Base-by-base conservation (phyloP, 2,797 vertebrate genomes). In the Jordanella pulchra region DNA sequence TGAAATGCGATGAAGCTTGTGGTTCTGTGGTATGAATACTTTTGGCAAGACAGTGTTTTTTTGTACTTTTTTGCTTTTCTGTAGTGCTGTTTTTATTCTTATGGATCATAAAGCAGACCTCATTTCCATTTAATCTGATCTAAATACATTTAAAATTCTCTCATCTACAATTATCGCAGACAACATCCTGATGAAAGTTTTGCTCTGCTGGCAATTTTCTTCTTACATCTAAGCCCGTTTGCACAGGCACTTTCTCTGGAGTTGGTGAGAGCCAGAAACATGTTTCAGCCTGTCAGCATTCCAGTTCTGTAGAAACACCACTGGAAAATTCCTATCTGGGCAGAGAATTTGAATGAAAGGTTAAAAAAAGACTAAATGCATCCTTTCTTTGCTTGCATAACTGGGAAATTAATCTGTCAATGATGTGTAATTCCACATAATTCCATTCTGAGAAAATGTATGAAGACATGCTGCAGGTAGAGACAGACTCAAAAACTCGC, bases 211-310 rank as follows among this genome's bases (percentile, higher is more conserved):
- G 25, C 30, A 23, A 42, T 68, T 73, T 68, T 61, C 14, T 72
- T 56, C 32, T 64, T 67, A 63, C 65, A 63, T 25, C 66, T 67
- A 82, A 85, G 75, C 61, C 51, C 55, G 74, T 86, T 79, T 71
- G 74, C 72, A 86, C 81, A 87, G 65, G 87, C 60, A 63, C 35
- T 77, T 47, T 51, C 68, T 87, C 87, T 87, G 89, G 92, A 91
- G 56, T 85, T 90, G 77, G 86, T 83, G 79, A 81, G 86, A 88
- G 86, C 44, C 77, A 39, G 75, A 77, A 87, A 89, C 97, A 79
- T 93, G 97, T 93, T 79, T 65, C 14, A 65, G 95, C 97, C 94
- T 97, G 97, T 72, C 76, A 67, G 84, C 95, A 97, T 97, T 97
- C 97, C 96, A 66, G 93, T 87, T 67, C 80, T 87, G 89, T 93